phyloP scores from a whole-genome alignment of 2,888 invertebrate genomes.

The Stratiomys singularior region DNA sequence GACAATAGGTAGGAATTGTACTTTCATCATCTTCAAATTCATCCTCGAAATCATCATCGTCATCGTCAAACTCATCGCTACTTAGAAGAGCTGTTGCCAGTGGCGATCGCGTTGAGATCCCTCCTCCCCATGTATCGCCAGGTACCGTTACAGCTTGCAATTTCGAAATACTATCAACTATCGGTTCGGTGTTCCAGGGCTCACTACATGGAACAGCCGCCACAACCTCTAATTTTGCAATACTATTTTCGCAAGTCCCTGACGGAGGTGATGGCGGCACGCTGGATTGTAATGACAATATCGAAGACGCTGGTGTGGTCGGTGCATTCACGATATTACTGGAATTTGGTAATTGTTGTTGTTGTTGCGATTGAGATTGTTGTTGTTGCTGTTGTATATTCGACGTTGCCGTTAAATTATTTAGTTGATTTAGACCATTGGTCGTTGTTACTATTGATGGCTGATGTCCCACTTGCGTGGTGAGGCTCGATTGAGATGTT shows the following conservation, averaged over 20 bases:
- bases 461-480: constrained; percentile 57
- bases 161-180: constrained; percentile 71
- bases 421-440: neutral
- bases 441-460: constrained; percentile 54
- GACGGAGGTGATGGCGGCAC: constrained; percentile 55
- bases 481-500: constrained; percentile 24
- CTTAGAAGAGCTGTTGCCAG: constrained; percentile 64
- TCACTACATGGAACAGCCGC: constrained; percentile 59
- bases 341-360: constrained; percentile 51
- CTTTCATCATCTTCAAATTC: constrained; percentile 66
- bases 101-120: constrained; percentile 63
- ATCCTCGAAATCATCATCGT: constrained; percentile 65
- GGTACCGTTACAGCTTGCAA: constrained; percentile 78
- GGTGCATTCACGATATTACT: neutral
- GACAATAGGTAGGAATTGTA: constrained; percentile 65
- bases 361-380: constrained; percentile 43
- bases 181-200: constrained; percentile 62
- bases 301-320: constrained; percentile 49
- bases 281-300: neutral
- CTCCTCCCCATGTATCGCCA: constrained; percentile 69
- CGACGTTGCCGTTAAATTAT: constrained; percentile 1
- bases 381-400: neutral
- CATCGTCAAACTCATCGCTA: constrained; percentile 63
- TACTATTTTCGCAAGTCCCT: constrained; percentile 63
- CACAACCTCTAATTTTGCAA: constrained; percentile 65